Evolutionary conservation across 2,113 vertebrate genomes (phyloP).

Genomic region (Elachura formosa): DNA sequence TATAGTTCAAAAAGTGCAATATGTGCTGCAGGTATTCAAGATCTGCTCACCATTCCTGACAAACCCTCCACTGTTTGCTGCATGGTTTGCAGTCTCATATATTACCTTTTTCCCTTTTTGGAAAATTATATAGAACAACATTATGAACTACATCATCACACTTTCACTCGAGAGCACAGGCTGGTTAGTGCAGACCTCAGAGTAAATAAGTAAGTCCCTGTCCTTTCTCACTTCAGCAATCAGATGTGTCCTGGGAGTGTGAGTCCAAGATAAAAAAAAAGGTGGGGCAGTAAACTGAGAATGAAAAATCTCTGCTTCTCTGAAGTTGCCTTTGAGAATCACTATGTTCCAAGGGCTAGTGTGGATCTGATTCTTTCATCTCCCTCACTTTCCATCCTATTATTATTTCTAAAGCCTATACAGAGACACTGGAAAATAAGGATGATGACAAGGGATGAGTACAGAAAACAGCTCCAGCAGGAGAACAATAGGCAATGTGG

Average conservation of each 20-base stretch:
- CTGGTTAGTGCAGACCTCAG: neutral
- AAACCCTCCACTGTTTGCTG: neutral
- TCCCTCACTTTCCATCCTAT: neutral
- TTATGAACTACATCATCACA: neutral
- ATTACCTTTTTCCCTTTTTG: neutral
- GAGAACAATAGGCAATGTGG: neutral
- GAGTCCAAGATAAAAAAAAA: neutral
- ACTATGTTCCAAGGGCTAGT: neutral
- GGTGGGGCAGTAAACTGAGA: rapidly evolving
- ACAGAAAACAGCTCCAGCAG: neutral
- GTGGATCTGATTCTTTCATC: neutral
- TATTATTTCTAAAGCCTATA: neutral
- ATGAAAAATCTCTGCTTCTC: neutral
- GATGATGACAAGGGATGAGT: neutral
- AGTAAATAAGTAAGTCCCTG: neutral
- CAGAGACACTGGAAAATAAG: neutral
- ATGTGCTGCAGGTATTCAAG: neutral
- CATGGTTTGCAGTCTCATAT: neutral
- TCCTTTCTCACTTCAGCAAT: neutral
- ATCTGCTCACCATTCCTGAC: neutral
- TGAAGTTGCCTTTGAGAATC: neutral
- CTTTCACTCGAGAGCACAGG: neutral
- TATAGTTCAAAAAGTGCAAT: neutral
- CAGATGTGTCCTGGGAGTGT: neutral
- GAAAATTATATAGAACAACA: neutral